Evolutionary conservation across 1,140 invertebrate genomes (phyloP).

Genomic region (Heliothis subflexa): DNA sequence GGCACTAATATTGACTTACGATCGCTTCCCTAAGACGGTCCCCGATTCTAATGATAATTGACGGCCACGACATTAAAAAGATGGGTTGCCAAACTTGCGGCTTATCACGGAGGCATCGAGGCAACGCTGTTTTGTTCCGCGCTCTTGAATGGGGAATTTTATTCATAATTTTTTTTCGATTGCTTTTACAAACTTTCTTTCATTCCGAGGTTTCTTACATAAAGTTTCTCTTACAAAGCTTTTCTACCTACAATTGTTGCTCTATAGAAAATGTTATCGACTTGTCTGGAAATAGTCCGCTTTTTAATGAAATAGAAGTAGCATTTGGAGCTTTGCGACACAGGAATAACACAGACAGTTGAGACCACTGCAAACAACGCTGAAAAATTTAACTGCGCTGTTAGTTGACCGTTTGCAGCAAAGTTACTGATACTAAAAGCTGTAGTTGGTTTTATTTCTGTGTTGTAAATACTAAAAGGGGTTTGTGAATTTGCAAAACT

Average conservation of each 20-base stretch:
- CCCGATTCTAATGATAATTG: conserved; percentile 78
- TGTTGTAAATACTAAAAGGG: conserved; percentile 31
- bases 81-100: conserved; percentile 71
- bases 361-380: conserved; percentile 60
- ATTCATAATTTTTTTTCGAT: conserved; percentile 60
- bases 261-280: conserved; percentile 28
- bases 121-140: conserved; percentile 11
- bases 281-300: conserved; percentile 42
- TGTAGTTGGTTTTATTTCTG: conserved; percentile 41
- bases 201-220: conserved; percentile 23
- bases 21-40: conserved; percentile 58
- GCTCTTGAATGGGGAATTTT: conserved; percentile 56
- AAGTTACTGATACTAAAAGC: conserved; percentile 29
- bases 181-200: conserved; percentile 58
- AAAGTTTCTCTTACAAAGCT: conserved; percentile 27
- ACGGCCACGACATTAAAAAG: conserved; percentile 69
- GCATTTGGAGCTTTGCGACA: conserved; percentile 37
- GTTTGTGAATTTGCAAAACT: conserved; percentile 19
- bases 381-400: conserved; percentile 36
- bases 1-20: conserved; percentile 78
- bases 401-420: conserved; percentile 37
- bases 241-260: conserved; percentile 11
- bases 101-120: conserved; percentile 52
- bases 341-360: conserved; percentile 59
- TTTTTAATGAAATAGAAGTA: conserved; percentile 42